Evolutionary conservation across 1,140 invertebrate species (phyloP).

Genomic region (Akabosia matsudoensis): DNA sequence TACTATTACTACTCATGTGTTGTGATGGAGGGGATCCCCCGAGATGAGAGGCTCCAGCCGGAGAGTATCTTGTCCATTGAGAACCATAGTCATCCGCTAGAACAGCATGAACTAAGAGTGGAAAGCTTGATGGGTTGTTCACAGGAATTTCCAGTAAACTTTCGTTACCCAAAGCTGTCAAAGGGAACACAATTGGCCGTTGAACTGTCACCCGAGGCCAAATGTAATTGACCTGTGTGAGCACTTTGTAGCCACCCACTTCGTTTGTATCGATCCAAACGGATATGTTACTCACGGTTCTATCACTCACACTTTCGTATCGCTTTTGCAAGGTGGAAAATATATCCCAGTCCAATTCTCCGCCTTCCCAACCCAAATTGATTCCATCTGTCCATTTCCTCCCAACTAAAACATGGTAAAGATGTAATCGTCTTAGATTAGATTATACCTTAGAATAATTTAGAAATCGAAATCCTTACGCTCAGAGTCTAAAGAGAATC

Average conservation of each 20-base stretch:
- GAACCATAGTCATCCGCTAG: conserved; percentile 58
- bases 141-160: conserved; percentile 63
- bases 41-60: neutral
- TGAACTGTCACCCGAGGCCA: conserved; percentile 65
- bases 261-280: conserved; percentile 73
- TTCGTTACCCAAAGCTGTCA: conserved; percentile 76
- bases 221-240: conserved; percentile 64
- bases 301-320: conserved; percentile 41
- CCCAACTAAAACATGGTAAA: conserved; percentile 35
- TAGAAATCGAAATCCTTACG: conserved; percentile 53
- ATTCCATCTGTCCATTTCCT: conserved; percentile 34
- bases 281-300: conserved; percentile 62
- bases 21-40: neutral
- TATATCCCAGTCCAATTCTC: conserved; percentile 40
- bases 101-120: conserved; percentile 61
- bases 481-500: conserved; percentile 58
- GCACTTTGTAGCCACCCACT: conserved; percentile 68
- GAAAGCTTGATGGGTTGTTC: conserved; percentile 61
- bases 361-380: conserved; percentile 39
- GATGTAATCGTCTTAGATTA: neutral
- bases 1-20: conserved; percentile 28
- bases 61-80: conserved; percentile 30
- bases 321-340: conserved; percentile 37
- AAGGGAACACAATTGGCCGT: conserved; percentile 64
- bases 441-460: too few relatives aligned